Evolutionary conservation across 2,113 vertebrate genomes (phyloP), one percentile per base, ranked within the genome.

Genomic region (Forbesichthys papilliferus): DNA sequence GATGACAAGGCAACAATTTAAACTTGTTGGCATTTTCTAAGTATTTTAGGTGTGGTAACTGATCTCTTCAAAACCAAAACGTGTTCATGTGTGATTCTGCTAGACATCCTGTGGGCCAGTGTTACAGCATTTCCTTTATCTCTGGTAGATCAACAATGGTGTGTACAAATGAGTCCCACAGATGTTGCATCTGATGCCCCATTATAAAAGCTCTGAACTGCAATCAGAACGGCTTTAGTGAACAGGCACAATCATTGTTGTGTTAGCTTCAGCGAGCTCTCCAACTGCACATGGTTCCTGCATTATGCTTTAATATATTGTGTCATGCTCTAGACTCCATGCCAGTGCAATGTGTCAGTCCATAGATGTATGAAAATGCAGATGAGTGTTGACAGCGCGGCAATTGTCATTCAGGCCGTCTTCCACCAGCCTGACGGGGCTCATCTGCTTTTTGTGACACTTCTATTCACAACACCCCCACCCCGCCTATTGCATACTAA

Each of bases 361-460:
- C 80, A 73, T 68, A 81, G 71, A 88, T 79, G 83, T 71, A 79
- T 71, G 84, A 12, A 56, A 81, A 87, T 81, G 79, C 82, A 90
- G 80, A 90, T 88, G 88, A 88, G 85, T 83, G 84, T 77, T 90
- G 90, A 91, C 87, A 87, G 84, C 70, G 54, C 68, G 84, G 84
- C 84, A 81, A 78, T 89, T 89, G 87, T 89, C 88, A 89, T 90
- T 87, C 82, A 74, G 82, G 64, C 64, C 74, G 57, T 87, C 81
- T 84, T 42, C 62, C 63, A 69, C 36, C 36, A 42, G 63, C 62
- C 75, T 80, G 79, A 75, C 0, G 81, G 70, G 88, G 77, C 76
- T 89, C 76, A 83, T 86, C 84, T 80, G 53, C 74, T 61, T 79
- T 61, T 62, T 55, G 58, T 61, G 4, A 48, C 59, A 60, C 79